A percentile compares a stretch with the other conserved stretches of the same genome.
Evolutionary conservation across 2,797 vertebrate genomes (phyloP).

Genomic region (Microcaecilia unicolor): DNA sequence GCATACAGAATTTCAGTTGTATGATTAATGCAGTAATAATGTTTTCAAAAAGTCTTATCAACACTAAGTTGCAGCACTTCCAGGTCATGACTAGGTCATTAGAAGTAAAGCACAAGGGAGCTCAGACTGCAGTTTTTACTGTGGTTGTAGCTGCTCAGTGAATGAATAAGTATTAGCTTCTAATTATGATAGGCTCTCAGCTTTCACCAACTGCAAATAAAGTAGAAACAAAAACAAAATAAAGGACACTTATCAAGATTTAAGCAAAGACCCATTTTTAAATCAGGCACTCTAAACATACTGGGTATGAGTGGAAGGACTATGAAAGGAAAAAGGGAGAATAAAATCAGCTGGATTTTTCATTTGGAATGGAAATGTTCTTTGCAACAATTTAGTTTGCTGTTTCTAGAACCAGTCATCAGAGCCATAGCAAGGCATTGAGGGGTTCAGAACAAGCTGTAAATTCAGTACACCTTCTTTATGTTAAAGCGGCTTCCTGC

Average conservation of each 20-base stretch:
- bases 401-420: too few species aligned
- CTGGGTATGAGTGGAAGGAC: too few species aligned
- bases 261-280: background rate
- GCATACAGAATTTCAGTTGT: too few species aligned
- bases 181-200: background rate
- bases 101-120: background rate
- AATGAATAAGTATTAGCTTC: background rate
- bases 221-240: background rate
- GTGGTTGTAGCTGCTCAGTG: background rate
- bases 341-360: background rate
- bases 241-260: background rate
- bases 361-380: background rate
- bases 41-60: too few species aligned
- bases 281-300: background rate
- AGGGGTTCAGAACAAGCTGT: too few species aligned
- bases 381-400: too few species aligned
- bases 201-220: background rate
- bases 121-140: background rate
- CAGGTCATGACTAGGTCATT: background rate
- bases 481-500: background rate
- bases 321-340: too few species aligned
- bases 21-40: too few species aligned
- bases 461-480: too few species aligned
- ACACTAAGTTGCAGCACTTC: background rate
- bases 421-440: too few species aligned